Conservation (phyloP, 2,113 vertebrate species). For the Antechinus stuartii region DNA sequence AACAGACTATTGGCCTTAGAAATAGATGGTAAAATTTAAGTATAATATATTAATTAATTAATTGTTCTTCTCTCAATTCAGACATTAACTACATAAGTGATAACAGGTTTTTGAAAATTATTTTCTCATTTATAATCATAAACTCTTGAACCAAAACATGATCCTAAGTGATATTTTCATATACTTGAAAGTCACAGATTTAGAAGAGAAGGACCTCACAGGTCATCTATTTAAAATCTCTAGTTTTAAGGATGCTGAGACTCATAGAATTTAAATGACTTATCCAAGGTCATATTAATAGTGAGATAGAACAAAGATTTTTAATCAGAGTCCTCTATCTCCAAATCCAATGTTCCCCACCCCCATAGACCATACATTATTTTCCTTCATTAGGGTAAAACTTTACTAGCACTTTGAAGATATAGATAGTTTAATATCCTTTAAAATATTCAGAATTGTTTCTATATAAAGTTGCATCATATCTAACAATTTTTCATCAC, state of each 20-base stretch:
- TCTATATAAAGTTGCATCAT: not conserved
- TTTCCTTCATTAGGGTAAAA: not conserved
- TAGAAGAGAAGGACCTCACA: not conserved
- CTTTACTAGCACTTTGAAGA: not conserved
- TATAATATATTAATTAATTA: constrained; percentile 49
- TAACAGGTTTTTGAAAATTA: not conserved
- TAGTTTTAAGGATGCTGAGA: not conserved
- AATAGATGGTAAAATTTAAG: constrained; percentile 38
- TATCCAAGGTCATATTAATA: not conserved
- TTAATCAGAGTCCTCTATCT: not conserved
- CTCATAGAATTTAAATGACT: not conserved
- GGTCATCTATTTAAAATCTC: not conserved
- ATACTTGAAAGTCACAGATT: not conserved
- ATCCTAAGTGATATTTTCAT: not conserved
- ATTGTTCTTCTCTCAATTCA: constrained; percentile 54
- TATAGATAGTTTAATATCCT: constrained; percentile 13
- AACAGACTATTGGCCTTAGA: constrained; percentile 61
- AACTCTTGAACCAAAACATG: not conserved
- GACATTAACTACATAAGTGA: not conserved
- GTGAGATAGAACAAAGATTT: not conserved
- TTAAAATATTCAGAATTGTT: constrained; percentile 17
- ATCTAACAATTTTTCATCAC: not conserved
- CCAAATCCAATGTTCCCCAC: not conserved
- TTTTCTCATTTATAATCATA: not conserved
- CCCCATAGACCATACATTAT: not conserved